These are phyloP conservation scores for Drosophila vallismaia DNA, from an alignment of 2,888 invertebrate genomes.

Conservation along the genomic window DNA sequence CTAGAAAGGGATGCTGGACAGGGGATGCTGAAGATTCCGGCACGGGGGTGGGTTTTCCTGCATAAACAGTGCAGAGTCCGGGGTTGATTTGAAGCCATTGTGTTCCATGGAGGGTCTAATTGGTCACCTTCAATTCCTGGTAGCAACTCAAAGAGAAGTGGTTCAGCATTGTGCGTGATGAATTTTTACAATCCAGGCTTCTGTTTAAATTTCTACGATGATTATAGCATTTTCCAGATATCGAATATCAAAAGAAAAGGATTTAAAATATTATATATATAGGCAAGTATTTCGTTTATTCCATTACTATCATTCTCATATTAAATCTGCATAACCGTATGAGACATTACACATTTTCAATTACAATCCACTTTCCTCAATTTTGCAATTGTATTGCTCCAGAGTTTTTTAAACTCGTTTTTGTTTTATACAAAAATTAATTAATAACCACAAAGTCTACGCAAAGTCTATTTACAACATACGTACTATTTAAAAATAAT, in stretches of 20 bases:
- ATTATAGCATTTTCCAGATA: background rate
- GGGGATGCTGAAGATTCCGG: slow-evolving; percentile 17
- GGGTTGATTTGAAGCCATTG: slow-evolving; percentile 32
- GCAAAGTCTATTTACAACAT: slow-evolving; percentile 38
- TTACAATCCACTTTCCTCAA: slow-evolving; percentile 38
- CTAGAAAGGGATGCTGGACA: slow-evolving; percentile 48
- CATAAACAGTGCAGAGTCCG: background rate
- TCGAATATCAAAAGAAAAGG: slow-evolving; percentile 2
- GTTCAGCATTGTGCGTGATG: slow-evolving; percentile 7
- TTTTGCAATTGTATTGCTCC: slow-evolving; percentile 23
- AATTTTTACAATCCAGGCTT: slow-evolving; percentile 34
- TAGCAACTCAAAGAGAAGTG: slow-evolving; percentile 7
- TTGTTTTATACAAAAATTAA: slow-evolving; percentile 4
- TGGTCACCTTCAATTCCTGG: slow-evolving; percentile 35
- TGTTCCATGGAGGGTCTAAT: slow-evolving; percentile 37
- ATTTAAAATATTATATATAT: background rate
- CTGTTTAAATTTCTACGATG: slow-evolving; percentile 24
- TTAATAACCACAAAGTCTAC: slow-evolving; percentile 23
- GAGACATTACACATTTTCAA: slow-evolving; percentile 33
- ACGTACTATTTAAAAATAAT: slow-evolving; percentile 56
- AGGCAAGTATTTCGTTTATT: slow-evolving; percentile 53
- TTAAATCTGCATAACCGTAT: slow-evolving; percentile 25
- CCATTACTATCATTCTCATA: slow-evolving; percentile 49
- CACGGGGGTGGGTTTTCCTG: slow-evolving; percentile 40
- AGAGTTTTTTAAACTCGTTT: slow-evolving; percentile 23